Evolutionary conservation across 2,888 invertebrate species (phyloP).

Genomic region (Harpalus rubripes): DNA sequence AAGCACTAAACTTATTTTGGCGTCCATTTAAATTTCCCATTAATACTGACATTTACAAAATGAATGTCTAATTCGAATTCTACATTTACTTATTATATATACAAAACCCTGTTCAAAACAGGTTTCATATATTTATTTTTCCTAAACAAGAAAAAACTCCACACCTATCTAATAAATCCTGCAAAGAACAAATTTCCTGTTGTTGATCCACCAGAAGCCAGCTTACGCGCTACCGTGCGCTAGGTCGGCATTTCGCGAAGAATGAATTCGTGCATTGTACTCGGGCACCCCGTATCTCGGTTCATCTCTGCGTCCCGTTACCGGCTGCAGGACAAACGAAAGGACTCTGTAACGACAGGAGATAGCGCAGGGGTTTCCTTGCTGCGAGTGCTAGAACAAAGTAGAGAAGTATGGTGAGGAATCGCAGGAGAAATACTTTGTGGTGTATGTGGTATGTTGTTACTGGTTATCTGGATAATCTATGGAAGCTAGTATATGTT

Average conservation of each 20-base stretch:
- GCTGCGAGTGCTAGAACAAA: neutral
- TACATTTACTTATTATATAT: neutral
- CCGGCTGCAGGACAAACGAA: conserved; percentile 22
- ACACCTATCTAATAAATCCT: neutral
- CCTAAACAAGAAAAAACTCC: neutral
- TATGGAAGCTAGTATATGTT: conserved; percentile 37
- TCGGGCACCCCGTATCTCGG: conserved; percentile 39
- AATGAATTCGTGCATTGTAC: conserved; percentile 53
- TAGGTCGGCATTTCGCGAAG: neutral
- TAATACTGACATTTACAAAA: too few species aligned
- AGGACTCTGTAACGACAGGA: neutral
- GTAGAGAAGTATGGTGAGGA: neutral
- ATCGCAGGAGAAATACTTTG: neutral
- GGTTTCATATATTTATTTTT: too few species aligned
- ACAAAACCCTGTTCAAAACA: neutral
- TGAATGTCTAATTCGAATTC: too few species aligned
- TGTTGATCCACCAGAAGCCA: conserved; percentile 2
- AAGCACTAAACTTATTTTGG: too few species aligned
- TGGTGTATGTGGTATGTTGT: conserved; percentile 47
- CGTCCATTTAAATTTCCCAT: too few species aligned
- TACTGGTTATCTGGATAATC: conserved; percentile 48
- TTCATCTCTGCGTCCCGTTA: conserved; percentile 48
- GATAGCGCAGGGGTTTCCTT: neutral
- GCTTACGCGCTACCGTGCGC: conserved; percentile 21
- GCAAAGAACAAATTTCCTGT: neutral